A percentile compares a stretch with the other conserved stretches of the same genome.
phyloP scores from a whole-genome alignment of 2,113 vertebrate genomes.

The Psittacara wagleri region DNA sequence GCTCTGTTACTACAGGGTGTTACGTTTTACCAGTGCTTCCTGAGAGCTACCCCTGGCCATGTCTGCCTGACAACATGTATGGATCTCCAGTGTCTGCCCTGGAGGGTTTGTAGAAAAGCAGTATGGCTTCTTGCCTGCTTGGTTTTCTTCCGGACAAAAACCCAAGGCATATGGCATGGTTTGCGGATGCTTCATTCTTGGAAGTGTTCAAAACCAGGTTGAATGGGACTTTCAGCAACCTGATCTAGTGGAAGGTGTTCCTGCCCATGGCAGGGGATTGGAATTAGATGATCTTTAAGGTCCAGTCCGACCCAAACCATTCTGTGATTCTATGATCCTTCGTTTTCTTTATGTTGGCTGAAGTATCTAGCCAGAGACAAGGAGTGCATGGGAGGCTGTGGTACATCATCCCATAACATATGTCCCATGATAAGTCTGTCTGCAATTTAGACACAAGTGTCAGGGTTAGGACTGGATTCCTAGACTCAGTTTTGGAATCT shows the following conservation, averaged over 20 bases:
- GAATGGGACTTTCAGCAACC: not conserved
- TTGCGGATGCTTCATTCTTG: not conserved
- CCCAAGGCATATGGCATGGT: not conserved
- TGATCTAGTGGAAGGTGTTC: not conserved
- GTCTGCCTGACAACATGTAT: not conserved
- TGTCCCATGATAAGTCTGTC: not conserved
- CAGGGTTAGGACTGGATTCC: not conserved
- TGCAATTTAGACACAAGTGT: not conserved
- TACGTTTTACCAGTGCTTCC: not conserved
- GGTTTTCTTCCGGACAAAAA: not conserved
- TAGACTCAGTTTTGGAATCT: not conserved
- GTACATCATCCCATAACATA: too few species aligned
- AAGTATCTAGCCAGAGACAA: not conserved
- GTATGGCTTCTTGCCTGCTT: not conserved
- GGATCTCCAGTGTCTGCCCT: not conserved
- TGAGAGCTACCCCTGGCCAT: not conserved
- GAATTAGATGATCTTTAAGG: not conserved
- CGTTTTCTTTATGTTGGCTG: not conserved
- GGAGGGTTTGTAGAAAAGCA: not conserved
- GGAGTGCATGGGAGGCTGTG: not conserved
- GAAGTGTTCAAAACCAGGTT: not conserved
- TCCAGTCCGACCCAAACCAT: not conserved
- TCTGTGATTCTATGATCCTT: not conserved
- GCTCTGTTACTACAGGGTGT: not conserved
- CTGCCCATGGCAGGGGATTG: not conserved